Evolutionary conservation across 2,888 invertebrate species (phyloP).

Genomic region (Drosophila ezoana): DNA sequence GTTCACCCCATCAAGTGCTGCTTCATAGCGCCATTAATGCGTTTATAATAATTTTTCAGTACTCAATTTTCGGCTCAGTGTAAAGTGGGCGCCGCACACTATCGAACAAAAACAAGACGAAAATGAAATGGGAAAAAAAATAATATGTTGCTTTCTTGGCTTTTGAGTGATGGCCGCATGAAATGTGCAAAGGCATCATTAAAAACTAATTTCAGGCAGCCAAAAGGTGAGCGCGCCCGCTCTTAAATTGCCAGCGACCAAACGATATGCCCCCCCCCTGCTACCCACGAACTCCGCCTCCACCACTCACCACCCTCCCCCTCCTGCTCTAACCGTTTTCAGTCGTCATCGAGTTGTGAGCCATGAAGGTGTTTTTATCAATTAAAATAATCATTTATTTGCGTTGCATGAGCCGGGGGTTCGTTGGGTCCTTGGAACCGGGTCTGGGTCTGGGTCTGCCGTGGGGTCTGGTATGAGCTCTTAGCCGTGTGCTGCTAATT

Average conservation of each 20-base stretch:
- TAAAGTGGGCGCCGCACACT: conserved; percentile 17
- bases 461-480: neutral
- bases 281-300: neutral
- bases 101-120: conserved; percentile 18
- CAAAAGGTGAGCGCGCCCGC: conserved; percentile 53
- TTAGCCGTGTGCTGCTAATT: conserved; percentile 54
- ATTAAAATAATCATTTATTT: conserved; percentile 78
- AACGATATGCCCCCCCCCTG: conserved; percentile 35
- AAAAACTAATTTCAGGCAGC: conserved; percentile 72
- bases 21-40: conserved; percentile 76
- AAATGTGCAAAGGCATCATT: conserved; percentile 77
- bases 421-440: conserved; percentile 19
- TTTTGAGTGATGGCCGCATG: conserved; percentile 65
- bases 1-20: conserved; percentile 12
- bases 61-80: conserved; percentile 51
- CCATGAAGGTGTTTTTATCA: conserved; percentile 75
- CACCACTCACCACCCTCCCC: neutral
- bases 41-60: conserved; percentile 80
- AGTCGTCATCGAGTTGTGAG: conserved; percentile 43
- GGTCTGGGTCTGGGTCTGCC: neutral
- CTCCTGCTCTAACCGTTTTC: neutral
- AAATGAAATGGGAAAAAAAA: neutral
- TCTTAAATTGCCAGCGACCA: conserved; percentile 62
- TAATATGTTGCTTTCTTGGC: conserved; percentile 16
- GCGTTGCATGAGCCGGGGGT: conserved; percentile 50